Evolutionary conservation across 2,888 invertebrate genomes (phyloP).

Genomic region (Ochropleura plecta): DNA sequence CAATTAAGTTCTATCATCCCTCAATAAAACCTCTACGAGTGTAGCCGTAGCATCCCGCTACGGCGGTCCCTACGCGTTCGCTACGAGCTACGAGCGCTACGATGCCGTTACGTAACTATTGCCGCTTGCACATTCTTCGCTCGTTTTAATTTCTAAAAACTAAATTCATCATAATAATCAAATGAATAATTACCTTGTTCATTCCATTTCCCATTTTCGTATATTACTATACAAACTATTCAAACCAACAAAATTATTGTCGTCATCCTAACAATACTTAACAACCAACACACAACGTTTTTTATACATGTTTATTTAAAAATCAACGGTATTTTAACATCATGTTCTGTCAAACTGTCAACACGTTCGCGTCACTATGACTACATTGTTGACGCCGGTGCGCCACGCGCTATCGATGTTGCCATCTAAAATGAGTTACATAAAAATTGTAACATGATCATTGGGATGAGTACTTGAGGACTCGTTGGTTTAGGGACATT

Average conservation of each 20-base stretch:
- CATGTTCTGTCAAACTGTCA: constrained; percentile 83
- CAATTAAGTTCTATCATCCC: constrained; percentile 15
- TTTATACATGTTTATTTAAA: constrained; percentile 74
- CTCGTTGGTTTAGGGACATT: constrained; percentile 37
- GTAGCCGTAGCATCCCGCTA: constrained; percentile 59
- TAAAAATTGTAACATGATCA: constrained; percentile 69
- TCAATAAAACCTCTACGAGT: constrained; percentile 24
- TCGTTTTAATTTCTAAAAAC: constrained; percentile 33
- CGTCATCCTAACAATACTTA: constrained; percentile 72
- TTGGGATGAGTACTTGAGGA: constrained; percentile 48
- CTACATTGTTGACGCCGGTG: constrained; percentile 89
- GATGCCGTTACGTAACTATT: constrained; percentile 77
- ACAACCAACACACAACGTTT: constrained; percentile 72
- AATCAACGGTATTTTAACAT: constrained; percentile 72
- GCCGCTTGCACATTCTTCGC: constrained; percentile 64
- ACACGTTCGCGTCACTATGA: constrained; percentile 87
- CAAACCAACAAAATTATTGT: constrained; percentile 79
- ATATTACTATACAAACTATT: constrained; percentile 67
- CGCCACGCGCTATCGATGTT: constrained; percentile 79
- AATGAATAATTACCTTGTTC: constrained; percentile 93
- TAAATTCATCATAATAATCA: constrained; percentile 7
- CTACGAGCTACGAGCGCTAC: constrained; percentile 71
- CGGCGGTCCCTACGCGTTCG: constrained; percentile 66
- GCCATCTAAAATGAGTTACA: constrained; percentile 70
- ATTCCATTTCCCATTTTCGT: constrained; percentile 95